Conservation (phyloP, 37 sponge, comb jelly and placozoan species). For the Cliona cf. orientalis region DNA sequence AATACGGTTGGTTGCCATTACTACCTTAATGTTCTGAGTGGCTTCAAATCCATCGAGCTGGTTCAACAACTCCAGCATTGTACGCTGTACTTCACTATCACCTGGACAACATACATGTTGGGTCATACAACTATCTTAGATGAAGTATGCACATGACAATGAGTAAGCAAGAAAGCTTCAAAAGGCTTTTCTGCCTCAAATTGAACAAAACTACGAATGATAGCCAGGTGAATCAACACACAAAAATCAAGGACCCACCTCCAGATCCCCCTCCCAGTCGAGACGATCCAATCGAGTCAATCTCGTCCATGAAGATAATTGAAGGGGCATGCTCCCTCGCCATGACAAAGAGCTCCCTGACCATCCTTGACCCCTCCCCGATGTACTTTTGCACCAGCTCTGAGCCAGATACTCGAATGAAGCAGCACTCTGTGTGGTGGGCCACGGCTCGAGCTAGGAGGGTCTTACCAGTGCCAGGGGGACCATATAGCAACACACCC, state of each 20-base stretch:
- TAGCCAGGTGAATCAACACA: no score
- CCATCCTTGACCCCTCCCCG: slow-evolving; percentile 94
- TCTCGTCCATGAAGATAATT: slow-evolving; percentile 99
- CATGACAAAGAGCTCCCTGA: slow-evolving; percentile 85
- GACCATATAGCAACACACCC: slow-evolving; percentile 95
- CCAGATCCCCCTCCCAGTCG: slow-evolving; percentile 90
- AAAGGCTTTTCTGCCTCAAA: no score
- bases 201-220: no score
- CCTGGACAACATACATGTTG: no score
- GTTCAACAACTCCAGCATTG: slow-evolving; percentile 98
- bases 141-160: no score
- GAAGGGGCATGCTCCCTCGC: slow-evolving; percentile 98
- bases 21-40: slow-evolving; percentile 98
- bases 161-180: no score
- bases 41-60: slow-evolving; percentile 99
- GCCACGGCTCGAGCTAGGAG: slow-evolving; percentile 98
- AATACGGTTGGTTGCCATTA: slow-evolving; percentile 99
- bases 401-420: slow-evolving; percentile 97
- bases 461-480: slow-evolving; percentile 97
- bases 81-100: slow-evolving; percentile 97
- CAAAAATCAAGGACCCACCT: no score
- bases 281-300: slow-evolving; percentile 98
- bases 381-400: slow-evolving; percentile 99
- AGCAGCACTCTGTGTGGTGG: slow-evolving; percentile 99
- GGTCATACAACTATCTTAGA: no score